Conservation (phyloP, 2,888 invertebrate species). For the Acanthacorydalis orientalis region DNA sequence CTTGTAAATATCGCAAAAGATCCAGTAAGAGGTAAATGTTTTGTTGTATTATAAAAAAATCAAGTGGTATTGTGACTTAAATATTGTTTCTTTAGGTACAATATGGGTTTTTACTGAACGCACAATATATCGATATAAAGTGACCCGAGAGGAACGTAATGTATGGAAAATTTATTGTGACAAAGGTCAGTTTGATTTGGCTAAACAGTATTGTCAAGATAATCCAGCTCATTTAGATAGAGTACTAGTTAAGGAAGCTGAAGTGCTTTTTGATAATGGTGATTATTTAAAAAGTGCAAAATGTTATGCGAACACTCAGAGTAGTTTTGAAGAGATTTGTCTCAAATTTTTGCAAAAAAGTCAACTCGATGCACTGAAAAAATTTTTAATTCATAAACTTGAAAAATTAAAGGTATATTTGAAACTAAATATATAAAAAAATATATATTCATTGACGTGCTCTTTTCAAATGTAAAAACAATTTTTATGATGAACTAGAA, state of each 20-base stretch:
- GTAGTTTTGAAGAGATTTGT: constrained; percentile 87
- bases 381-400: constrained; percentile 71
- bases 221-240: constrained; percentile 69
- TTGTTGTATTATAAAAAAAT: constrained; percentile 11
- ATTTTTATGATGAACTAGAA: no score
- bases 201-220: constrained; percentile 66
- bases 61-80: background rate
- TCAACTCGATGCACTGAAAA: constrained; percentile 72
- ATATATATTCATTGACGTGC: no score
- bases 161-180: constrained; percentile 82
- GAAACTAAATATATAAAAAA: no score
- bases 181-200: constrained; percentile 69
- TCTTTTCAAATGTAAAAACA: no score
- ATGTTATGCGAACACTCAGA: constrained; percentile 76
- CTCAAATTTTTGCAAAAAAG: constrained; percentile 74
- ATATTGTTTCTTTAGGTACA: constrained; percentile 23
- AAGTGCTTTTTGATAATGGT: constrained; percentile 60
- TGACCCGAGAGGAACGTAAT: constrained; percentile 68
- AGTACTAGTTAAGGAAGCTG: constrained; percentile 77
- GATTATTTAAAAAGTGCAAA: constrained; percentile 72
- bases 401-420: constrained; percentile 35
- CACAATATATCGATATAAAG: constrained; percentile 70
- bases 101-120: constrained; percentile 81
- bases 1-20: constrained; percentile 70
- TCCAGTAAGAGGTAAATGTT: constrained; percentile 35